Conservation (phyloP, 2,888 invertebrate genomes). For the Lycia hirtaria region DNA sequence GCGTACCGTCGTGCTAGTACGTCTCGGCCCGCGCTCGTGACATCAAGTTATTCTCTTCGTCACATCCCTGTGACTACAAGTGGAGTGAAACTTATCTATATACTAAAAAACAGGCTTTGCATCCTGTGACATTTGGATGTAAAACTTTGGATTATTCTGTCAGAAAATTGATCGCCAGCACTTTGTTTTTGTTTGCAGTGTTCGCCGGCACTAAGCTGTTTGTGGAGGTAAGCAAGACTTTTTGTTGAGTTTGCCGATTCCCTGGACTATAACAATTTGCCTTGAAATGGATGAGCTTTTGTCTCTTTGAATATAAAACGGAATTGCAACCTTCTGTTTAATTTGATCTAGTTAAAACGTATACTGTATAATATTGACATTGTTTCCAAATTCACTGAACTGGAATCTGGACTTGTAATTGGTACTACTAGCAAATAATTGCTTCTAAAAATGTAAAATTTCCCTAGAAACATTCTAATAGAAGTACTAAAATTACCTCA, state of each 20-base stretch:
- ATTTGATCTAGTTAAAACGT: not conserved
- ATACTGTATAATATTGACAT: not conserved
- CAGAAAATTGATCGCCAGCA: constrained; percentile 50
- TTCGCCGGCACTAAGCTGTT: constrained; percentile 73
- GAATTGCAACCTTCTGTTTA: constrained; percentile 13
- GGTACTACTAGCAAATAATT: too few relatives aligned
- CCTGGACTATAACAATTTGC: constrained; percentile 40
- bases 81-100: constrained; percentile 70
- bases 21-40: constrained; percentile 55
- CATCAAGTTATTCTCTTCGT: constrained; percentile 72
- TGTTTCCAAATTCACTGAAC: not conserved
- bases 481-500: too few relatives aligned
- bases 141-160: constrained; percentile 48
- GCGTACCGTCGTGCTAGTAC: constrained; percentile 59
- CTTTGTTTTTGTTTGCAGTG: constrained; percentile 65
- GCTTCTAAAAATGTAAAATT: too few relatives aligned
- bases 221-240: constrained; percentile 73
- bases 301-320: constrained; percentile 14
- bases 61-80: constrained; percentile 72
- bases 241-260: constrained; percentile 53
- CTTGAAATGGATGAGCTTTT: constrained; percentile 28
- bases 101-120: constrained; percentile 40
- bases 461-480: too few relatives aligned
- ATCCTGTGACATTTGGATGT: constrained; percentile 38
- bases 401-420: too few relatives aligned